Evolutionary conservation across 2,113 vertebrate genomes (phyloP), one percentile per base, ranked within the genome.

Genomic region (Peromyscus maniculatus): DNA sequence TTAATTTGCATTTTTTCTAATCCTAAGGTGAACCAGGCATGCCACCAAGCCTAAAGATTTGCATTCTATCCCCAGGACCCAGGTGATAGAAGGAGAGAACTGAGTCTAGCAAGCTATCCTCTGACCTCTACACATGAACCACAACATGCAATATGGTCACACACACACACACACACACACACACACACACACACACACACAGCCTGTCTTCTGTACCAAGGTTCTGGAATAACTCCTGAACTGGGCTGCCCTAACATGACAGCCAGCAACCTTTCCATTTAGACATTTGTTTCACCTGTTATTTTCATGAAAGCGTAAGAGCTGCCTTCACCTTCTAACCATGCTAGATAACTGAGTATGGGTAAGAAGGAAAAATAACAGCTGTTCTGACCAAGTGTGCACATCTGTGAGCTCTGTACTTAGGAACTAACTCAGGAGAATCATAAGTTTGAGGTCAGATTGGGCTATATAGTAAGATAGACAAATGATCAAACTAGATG

Each of bases 291-390:
- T 89, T 95, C 43, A 82, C 22, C 1, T 75, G 3, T 8, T 89
- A 17, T 84, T 89, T 96, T 72, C 46, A 64, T 71, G 49, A 92
- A 95, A 79, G 22, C 55, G 55, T 74, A 74, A 93, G 90, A 84
- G 39, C 46, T 82, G 24, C 3, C 28, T 92, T 94, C 55, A 24
- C 59, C 52, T 87, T 92, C 52, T 89, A 77, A 89, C 49, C 78
- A 64, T 31, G 26, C 39, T 94, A 39, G 39, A 22, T 74, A 89
- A 66, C 43, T 89, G 89, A 24, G 4, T 26, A 49, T 28, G 62
- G 17, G 22, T 43, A 1, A 10, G 22, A 43, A 13, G 39, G 64
- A 64, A 75, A 88, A 69, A 74, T 62, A 91, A 26, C 91, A 39
- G 15, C 67, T 91, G 31, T 75, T 90, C 16, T 67, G 26, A 28